Evolutionary conservation across 2,888 invertebrate genomes (phyloP).

Genomic region (Caenorhabditis angaria): DNA sequence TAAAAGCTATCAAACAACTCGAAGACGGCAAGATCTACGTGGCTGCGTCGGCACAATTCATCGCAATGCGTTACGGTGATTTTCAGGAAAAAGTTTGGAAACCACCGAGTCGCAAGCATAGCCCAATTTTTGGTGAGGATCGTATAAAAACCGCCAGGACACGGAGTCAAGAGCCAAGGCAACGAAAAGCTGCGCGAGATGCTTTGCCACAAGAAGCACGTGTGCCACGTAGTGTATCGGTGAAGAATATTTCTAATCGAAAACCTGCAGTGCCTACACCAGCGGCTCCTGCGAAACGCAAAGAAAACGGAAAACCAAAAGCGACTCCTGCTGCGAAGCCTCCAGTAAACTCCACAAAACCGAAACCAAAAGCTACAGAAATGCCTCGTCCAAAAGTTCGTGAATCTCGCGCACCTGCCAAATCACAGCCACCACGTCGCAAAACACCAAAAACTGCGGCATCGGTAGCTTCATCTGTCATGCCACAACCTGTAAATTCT

Average conservation of each 20-base stretch:
- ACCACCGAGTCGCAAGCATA: constrained; percentile 42
- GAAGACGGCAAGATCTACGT: constrained; percentile 46
- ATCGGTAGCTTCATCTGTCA: constrained; percentile 22
- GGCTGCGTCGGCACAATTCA: constrained; percentile 41
- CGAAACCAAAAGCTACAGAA: constrained; percentile 16
- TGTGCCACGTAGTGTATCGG: constrained; percentile 21
- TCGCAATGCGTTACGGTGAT: constrained; percentile 40
- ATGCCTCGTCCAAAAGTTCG: constrained; percentile 19
- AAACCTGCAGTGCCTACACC: not conserved
- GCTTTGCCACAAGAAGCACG: constrained; percentile 6
- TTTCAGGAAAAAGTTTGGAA: constrained; percentile 37
- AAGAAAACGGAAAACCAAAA: not conserved
- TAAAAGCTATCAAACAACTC: constrained; percentile 29
- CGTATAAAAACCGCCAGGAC: constrained; percentile 41
- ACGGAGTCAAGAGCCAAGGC: constrained; percentile 34
- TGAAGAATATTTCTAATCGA: constrained; percentile 13
- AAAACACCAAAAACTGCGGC: constrained; percentile 18
- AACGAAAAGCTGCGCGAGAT: constrained; percentile 3
- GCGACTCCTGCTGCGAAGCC: not conserved
- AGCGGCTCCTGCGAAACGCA: not conserved
- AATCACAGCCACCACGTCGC: not conserved
- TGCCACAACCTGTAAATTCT: constrained; percentile 23
- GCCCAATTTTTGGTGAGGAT: constrained; percentile 39
- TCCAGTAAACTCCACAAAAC: not conserved
- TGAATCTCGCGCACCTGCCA: constrained; percentile 14